A percentile compares a stretch with the other conserved stretches of the same genome.
phyloP scores from a whole-genome alignment of 2,888 invertebrate genomes.

The Baccha elongata region DNA sequence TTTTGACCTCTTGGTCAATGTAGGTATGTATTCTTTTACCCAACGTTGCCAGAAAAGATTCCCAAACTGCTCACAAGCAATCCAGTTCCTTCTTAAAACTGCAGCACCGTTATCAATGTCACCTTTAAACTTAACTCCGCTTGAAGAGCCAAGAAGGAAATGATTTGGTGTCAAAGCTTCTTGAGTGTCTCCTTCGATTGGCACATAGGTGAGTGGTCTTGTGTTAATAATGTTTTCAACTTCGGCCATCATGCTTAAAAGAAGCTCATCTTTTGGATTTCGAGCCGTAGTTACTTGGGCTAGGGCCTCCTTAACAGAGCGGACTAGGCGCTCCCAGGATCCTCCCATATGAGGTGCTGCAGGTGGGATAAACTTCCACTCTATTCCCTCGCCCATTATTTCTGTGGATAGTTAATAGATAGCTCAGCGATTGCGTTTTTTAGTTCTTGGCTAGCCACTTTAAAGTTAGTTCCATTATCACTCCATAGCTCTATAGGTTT shows the following conservation, averaged over 20 bases:
- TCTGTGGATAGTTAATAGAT: not conserved
- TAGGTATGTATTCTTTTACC: slow-evolving; percentile 1
- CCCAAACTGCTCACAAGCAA: not conserved
- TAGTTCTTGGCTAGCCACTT: slow-evolving; percentile 29
- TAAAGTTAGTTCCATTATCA: slow-evolving; percentile 62
- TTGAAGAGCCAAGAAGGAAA: slow-evolving; percentile 66
- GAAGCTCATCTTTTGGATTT: slow-evolving; percentile 68
- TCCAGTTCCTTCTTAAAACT: not conserved
- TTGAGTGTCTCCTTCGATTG: slow-evolving; percentile 38
- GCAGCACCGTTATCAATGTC: not conserved
- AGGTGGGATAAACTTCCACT: too few relatives aligned
- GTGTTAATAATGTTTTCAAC: slow-evolving; percentile 69
- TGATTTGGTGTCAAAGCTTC: slow-evolving; percentile 74
- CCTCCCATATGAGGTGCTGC: too few relatives aligned
- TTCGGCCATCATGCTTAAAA: slow-evolving; percentile 30
- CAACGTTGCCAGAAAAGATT: slow-evolving; percentile 8
- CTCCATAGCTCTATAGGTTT: slow-evolving; percentile 22
- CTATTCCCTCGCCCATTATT: too few relatives aligned
- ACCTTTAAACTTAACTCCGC: not conserved
- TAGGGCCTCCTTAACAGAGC: slow-evolving; percentile 33
- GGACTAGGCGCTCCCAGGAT: too few relatives aligned
- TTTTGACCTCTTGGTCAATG: slow-evolving; percentile 2
- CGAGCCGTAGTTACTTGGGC: slow-evolving; percentile 34
- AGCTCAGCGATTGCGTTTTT: not conserved
- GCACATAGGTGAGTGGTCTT: slow-evolving; percentile 28